A percentile compares a stretch with the other conserved stretches of the same genome.
Evolutionary conservation across 1,140 invertebrate species (phyloP).

Genomic region (Pogonus chalceus): DNA sequence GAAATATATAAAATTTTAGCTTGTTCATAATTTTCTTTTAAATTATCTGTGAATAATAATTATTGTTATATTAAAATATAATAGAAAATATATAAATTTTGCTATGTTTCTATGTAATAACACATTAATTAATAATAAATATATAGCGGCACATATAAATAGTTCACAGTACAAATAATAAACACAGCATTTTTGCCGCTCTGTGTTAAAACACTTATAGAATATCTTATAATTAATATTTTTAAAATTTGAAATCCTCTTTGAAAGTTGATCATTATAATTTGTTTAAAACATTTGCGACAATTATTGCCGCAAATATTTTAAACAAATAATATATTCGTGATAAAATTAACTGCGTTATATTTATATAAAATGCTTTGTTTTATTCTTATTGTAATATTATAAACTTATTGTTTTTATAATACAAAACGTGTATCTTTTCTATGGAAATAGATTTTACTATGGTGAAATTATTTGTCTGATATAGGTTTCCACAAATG

Average conservation of each 20-base stretch:
- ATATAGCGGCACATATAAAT: constrained; percentile 6
- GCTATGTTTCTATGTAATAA: background rate
- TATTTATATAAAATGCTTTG: too few species aligned
- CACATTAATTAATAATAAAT: background rate
- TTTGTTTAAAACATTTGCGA: too few species aligned
- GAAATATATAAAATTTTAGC: background rate
- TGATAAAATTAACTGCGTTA: too few species aligned
- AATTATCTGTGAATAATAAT: background rate
- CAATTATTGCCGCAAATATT: too few species aligned
- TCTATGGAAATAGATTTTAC: too few species aligned
- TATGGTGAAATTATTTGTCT: too few species aligned
- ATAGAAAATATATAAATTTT: background rate
- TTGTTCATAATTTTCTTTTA: too few species aligned
- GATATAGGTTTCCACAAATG: background rate
- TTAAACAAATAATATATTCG: too few species aligned
- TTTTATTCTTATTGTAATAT: too few species aligned
- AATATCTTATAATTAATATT: background rate
- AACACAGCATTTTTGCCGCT: constrained; percentile 5
- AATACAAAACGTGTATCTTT: too few species aligned
- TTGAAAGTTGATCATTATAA: background rate
- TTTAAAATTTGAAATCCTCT: background rate
- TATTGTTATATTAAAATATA: background rate
- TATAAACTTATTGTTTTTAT: too few species aligned
- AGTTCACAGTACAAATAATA: constrained; percentile 4
- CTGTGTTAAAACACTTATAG: background rate